Base-by-base conservation (phyloP, 2,113 vertebrate species). In the Sceloporus tristichus region DNA sequence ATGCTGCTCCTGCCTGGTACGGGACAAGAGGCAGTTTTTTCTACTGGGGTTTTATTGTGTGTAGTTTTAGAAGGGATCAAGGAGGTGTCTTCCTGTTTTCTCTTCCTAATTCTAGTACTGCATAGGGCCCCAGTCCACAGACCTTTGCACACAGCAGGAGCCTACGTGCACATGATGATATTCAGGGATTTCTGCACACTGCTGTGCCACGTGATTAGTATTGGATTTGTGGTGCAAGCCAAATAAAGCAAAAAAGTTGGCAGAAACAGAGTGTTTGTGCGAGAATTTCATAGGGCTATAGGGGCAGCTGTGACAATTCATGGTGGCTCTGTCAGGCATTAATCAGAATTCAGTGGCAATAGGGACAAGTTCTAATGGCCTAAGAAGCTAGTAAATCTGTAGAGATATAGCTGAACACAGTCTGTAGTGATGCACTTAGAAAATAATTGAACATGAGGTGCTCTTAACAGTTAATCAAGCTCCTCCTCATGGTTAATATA, bases 391-490 rank as follows among this genome's bases (percentile, higher is more conserved):
- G 9, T 75, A 84, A 38, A 18, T 85, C 38, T 65, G 71, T 27
- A 65, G 27, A 77, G n/a, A 11, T 62, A 40, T 40, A 42, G 4
- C 38, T 25, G 11, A 62, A 29, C 34, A 85, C 16, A 65, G 38
- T 11, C 18, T 86, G 62, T 18, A 79, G 62, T 66, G 14, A 66
- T 78, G 65, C 6, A 18, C 66, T 48, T 48, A 48, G 68, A 70
- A 25, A 83, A 70, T 59, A 5, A 59, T 59, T 59, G 56, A 59
- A 59, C 14, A 59, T 6, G 8, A 13, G 56, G 56, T 59, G 10
- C 38, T 53, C 40, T 79, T 79, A 85, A 85, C n/a, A 29, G 19
- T 85, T 85, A 85, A 65, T 65, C 73, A 68, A 59, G 25, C 7
- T 0, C 11, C 21, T 59, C 38, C 10, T 89, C 59, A 16, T 14